These are phyloP conservation scores for Elaphurus davidianus DNA, from an alignment of 2,113 vertebrate genomes.

Conservation along the genomic window DNA sequence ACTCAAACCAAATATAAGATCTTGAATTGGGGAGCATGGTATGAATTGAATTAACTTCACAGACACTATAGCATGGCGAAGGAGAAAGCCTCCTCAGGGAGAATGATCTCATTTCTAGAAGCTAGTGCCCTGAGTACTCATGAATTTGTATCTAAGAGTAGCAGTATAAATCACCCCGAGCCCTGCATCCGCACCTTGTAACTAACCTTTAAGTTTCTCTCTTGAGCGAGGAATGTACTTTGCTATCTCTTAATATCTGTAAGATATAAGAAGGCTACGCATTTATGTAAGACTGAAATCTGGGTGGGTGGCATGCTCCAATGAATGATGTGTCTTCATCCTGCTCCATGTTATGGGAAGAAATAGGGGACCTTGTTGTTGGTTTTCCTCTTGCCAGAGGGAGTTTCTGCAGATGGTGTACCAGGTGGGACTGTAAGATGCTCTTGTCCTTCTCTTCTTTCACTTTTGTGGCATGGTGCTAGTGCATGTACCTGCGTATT, in stretches of 20 bases:
- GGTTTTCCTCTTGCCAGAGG: constrained; percentile 34
- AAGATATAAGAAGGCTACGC: neutral
- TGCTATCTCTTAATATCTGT: neutral
- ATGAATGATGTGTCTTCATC: neutral
- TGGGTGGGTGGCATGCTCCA: neutral
- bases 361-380: neutral
- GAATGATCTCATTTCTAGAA: neutral
- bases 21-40: neutral
- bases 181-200: neutral
- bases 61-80: neutral
- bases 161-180: neutral
- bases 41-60: neutral
- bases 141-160: neutral
- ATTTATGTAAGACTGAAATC: neutral
- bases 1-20: neutral
- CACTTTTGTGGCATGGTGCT: constrained; percentile 63
- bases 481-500: constrained; percentile 57
- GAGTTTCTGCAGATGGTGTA: constrained; percentile 19
- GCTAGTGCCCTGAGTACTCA: neutral
- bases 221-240: neutral
- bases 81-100: neutral
- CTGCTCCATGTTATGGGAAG: neutral
- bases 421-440: neutral
- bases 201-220: neutral
- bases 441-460: constrained; percentile 17